Percentiles rank a stretch among this genome's conserved stretches.
Evolutionary conservation across 2,113 vertebrate genomes (phyloP).

Genomic region (Bufo gargarizans): DNA sequence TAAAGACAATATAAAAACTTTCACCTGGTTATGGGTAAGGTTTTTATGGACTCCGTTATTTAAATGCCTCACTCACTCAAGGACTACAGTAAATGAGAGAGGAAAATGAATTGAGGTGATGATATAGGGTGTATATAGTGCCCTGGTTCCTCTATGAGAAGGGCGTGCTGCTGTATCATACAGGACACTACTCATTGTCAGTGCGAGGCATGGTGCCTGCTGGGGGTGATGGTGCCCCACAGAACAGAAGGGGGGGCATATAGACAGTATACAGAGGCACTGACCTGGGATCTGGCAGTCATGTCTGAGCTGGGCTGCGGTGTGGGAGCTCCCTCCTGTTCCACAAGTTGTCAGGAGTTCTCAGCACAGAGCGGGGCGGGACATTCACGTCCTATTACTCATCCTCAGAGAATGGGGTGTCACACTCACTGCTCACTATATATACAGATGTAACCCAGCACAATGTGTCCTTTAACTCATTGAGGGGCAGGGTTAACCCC

Average conservation of each 20-base stretch:
- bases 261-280: not conserved
- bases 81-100: not conserved
- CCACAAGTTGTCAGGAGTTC: conserved; percentile 12
- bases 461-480: not conserved
- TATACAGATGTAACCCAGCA: not conserved
- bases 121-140: not conserved
- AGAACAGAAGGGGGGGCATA: not conserved
- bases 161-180: not conserved
- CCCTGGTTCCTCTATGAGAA: not conserved
- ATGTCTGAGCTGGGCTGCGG: not conserved
- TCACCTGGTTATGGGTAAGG: not conserved
- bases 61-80: not conserved
- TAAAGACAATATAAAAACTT: not conserved
- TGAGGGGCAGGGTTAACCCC: not conserved
- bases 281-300: conserved; percentile 54
- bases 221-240: too few species aligned
- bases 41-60: not conserved
- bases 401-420: conserved; percentile 33
- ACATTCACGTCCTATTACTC: conserved; percentile 45
- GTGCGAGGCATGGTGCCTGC: not conserved
- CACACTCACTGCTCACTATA: not conserved
- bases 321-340: not conserved
- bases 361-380: not conserved
- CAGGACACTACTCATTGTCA: not conserved
- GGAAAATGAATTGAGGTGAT: not conserved